These are phyloP conservation scores for Madoqua kirkii DNA, from an alignment of 2,113 vertebrate genomes.

Conservation along the genomic window DNA sequence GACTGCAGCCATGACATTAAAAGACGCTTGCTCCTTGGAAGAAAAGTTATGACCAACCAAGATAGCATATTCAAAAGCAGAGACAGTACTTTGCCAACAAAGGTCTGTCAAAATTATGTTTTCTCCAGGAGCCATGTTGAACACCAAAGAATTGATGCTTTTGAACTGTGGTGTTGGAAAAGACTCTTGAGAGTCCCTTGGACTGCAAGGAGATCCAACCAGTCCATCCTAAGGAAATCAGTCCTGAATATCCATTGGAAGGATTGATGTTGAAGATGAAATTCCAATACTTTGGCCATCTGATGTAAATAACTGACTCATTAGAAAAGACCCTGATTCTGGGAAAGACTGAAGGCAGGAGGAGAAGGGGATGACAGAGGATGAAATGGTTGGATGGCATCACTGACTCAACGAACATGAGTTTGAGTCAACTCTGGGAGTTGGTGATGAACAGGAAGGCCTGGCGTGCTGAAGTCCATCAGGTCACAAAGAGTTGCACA, in stretches of 20 bases:
- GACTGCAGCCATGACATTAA: too few species aligned
- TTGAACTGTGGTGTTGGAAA: not conserved
- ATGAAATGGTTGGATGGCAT: not conserved
- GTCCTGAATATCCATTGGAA: not conserved
- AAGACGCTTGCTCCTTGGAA: too few species aligned
- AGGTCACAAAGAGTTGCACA: not conserved
- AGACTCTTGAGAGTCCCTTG: not conserved
- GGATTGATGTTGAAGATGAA: not conserved
- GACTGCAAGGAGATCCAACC: not conserved
- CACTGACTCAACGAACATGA: not conserved
- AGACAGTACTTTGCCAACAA: not conserved
- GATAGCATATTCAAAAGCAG: not conserved
- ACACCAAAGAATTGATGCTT: not conserved
- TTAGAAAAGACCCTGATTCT: not conserved
- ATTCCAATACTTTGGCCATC: not conserved
- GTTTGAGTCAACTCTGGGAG: not conserved
- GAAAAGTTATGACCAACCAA: not conserved
- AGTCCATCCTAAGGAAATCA: not conserved
- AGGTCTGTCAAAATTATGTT: not conserved
- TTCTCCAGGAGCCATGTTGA: not conserved
- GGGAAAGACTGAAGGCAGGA: not conserved
- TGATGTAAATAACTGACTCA: not conserved
- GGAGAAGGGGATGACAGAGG: not conserved
- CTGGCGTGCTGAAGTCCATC: accelerated
- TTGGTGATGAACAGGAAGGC: not conserved